Evolutionary conservation across 2,113 vertebrate genomes (phyloP).

Genomic region (Menidia beryllina): DNA sequence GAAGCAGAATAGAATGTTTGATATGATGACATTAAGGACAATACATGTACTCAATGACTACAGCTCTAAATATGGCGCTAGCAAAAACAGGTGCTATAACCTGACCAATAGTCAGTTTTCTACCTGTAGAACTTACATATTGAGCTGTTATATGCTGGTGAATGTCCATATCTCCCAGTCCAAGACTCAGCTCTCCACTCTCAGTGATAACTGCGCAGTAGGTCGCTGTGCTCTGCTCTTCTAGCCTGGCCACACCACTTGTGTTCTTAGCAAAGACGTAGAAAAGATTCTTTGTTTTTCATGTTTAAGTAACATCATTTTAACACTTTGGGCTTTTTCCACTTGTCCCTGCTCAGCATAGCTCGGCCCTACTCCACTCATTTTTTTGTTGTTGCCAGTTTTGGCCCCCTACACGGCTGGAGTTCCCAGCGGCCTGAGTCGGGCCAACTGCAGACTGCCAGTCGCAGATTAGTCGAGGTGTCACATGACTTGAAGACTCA

Average conservation of each 20-base stretch:
- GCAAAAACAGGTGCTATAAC: neutral
- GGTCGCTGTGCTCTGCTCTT: slow-evolving; percentile 78
- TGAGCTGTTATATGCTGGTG: slow-evolving; percentile 87
- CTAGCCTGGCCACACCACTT: slow-evolving; percentile 71
- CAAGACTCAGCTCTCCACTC: slow-evolving; percentile 86
- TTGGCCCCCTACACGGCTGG: too few species aligned
- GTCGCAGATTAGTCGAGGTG: too few species aligned
- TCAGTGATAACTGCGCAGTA: slow-evolving; percentile 81
- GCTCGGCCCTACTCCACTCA: too few species aligned
- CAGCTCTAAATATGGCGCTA: neutral
- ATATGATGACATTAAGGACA: neutral
- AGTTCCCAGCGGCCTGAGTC: too few species aligned
- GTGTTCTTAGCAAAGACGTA: slow-evolving; percentile 72
- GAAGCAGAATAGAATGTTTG: neutral
- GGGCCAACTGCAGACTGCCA: too few species aligned
- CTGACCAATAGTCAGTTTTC: neutral
- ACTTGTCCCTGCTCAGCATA: too few species aligned
- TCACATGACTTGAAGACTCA: too few species aligned
- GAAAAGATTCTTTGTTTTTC: neutral
- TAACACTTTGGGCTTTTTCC: neutral
- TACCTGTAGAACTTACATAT: slow-evolving; percentile 80
- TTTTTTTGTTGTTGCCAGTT: too few species aligned
- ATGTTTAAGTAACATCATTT: neutral
- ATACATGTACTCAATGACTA: too few species aligned
- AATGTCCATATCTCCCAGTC: slow-evolving; percentile 91